Conservation (phyloP, 1,140 invertebrate species). For the Drosophila ironensis region DNA sequence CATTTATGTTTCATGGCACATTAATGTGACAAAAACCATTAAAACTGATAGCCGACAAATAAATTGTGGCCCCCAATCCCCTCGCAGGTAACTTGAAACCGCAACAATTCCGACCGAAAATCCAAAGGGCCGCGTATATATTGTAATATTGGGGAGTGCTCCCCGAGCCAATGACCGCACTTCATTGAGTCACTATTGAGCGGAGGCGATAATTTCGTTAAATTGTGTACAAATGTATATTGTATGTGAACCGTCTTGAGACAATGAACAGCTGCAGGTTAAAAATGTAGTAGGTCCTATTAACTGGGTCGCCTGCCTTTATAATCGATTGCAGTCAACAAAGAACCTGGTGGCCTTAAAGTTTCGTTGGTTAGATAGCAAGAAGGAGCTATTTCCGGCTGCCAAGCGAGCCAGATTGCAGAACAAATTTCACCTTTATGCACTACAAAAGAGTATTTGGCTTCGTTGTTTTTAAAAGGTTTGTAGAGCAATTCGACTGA, state of each 20-base stretch:
- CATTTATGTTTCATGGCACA: constrained; percentile 59
- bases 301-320: constrained; percentile 25
- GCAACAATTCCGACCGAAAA: constrained; percentile 20
- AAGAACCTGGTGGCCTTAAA: constrained; percentile 20
- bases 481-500: background rate
- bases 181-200: constrained; percentile 22
- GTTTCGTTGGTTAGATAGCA: constrained; percentile 6
- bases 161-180: constrained; percentile 29
- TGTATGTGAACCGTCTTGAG: constrained; percentile 8
- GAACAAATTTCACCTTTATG: too few relatives aligned
- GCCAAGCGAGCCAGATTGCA: too few relatives aligned
- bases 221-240: constrained; percentile 1
- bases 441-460: background rate
- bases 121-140: constrained; percentile 2
- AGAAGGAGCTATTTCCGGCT: background rate
- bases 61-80: constrained; percentile 13
- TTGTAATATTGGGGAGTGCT: constrained; percentile 5
- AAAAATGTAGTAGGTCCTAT: constrained; percentile 11
- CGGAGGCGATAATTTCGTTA: constrained; percentile 17
- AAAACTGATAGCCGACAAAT: constrained; percentile 49
- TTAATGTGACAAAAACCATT: constrained; percentile 52
- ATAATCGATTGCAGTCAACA: constrained; percentile 39
- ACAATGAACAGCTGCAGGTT: constrained; percentile 28
- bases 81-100: constrained; percentile 26
- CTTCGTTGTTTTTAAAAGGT: background rate